A percentile compares a stretch with the other conserved stretches of the same genome.
Conservation (phyloP, 2,797 vertebrate species). For the Hippopotamyrus pictus region DNA sequence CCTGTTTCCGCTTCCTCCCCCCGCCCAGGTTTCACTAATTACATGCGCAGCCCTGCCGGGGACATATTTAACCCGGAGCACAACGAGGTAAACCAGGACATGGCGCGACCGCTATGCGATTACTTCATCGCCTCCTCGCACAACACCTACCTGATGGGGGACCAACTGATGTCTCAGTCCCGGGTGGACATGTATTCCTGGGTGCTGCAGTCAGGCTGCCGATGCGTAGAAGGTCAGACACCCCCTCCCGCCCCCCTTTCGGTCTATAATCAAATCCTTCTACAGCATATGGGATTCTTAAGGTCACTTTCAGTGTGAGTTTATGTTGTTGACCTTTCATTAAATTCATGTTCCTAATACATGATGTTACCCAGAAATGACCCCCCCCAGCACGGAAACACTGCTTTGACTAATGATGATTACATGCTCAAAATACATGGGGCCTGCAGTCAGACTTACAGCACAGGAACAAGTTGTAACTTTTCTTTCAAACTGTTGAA, state of each 20-base stretch:
- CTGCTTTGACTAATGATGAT: not conserved
- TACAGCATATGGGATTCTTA: not conserved
- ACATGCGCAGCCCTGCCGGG: constrained; percentile 84
- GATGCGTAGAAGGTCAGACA: constrained; percentile 86
- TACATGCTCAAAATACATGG: not conserved
- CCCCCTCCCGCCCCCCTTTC: not conserved
- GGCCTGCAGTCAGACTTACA: not conserved
- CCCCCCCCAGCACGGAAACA: not conserved
- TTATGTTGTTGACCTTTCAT: not conserved
- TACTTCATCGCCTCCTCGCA: constrained; percentile 97
- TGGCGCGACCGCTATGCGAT: constrained; percentile 81
- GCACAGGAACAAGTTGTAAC: not conserved
- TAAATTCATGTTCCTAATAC: not conserved
- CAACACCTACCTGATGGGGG: constrained; percentile 97
- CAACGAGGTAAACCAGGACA: constrained; percentile 82
- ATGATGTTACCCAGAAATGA: not conserved
- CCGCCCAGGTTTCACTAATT: constrained; percentile 84
- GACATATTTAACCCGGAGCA: constrained; percentile 92
- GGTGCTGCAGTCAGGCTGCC: constrained; percentile 92
- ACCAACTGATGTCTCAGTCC: constrained; percentile 97
- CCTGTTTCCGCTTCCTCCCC: not conserved
- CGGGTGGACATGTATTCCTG: constrained; percentile 95
- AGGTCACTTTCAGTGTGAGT: not conserved
- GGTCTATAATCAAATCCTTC: not conserved
- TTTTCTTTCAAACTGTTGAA: not conserved